Evolutionary conservation across 2,797 vertebrate species (phyloP).

Genomic region (Pseudochaenichthys georgianus): DNA sequence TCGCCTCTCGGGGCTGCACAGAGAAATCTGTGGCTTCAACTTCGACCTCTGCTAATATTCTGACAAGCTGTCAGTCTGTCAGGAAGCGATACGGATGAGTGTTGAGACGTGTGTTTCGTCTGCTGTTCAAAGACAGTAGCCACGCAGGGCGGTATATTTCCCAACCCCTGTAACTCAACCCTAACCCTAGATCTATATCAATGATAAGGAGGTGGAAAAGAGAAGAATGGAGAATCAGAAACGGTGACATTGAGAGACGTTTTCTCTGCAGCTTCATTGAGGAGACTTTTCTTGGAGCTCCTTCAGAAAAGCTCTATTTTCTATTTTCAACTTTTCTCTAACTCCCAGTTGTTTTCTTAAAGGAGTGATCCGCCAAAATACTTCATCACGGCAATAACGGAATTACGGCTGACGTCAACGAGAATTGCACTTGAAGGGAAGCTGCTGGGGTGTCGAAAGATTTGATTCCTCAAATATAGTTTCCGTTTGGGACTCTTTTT

Average conservation of each 20-base stretch:
- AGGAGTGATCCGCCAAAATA: constrained; percentile 67
- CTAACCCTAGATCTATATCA: neutral
- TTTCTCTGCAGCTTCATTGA: constrained; percentile 47
- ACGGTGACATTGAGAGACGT: constrained; percentile 5
- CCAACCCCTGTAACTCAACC: neutral
- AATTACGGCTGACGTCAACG: constrained; percentile 79
- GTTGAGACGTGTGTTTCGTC: constrained; percentile 20
- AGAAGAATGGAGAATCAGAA: constrained; percentile 4
- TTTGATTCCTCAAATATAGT: constrained; percentile 69
- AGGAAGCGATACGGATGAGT: constrained; percentile 5
- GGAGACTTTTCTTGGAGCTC: constrained; percentile 54
- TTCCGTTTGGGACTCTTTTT: constrained; percentile 46
- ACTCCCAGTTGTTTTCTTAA: constrained; percentile 78
- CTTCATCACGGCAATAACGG: constrained; percentile 76
- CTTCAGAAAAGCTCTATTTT: constrained; percentile 58
- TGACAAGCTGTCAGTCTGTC: constrained; percentile 32
- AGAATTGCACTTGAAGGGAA: constrained; percentile 68
- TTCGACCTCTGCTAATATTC: constrained; percentile 30
- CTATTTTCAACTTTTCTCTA: constrained; percentile 48
- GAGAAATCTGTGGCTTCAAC: constrained; percentile 29
- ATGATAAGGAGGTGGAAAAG: neutral
- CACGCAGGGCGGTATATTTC: neutral
- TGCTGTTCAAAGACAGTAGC: neutral
- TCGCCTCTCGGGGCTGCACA: constrained; percentile 15
- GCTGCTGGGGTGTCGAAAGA: constrained; percentile 75